These are phyloP conservation scores for Tinea trinotella DNA, from an alignment of 2,888 invertebrate species.

Conservation along the genomic window DNA sequence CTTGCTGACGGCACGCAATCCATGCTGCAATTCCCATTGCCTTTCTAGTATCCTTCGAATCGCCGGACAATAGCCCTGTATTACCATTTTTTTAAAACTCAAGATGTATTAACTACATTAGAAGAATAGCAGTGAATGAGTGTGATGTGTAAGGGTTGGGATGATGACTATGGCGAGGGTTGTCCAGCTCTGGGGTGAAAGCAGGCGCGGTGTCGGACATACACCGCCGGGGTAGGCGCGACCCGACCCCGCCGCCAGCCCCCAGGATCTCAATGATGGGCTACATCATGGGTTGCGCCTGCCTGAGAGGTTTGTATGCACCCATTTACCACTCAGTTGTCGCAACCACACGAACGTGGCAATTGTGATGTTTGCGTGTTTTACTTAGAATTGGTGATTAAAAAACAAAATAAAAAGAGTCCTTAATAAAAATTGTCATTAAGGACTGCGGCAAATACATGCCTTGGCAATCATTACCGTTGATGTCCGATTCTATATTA, in stretches of 20 bases:
- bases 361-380: not conserved
- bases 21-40: conserved; percentile 10
- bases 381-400: no score
- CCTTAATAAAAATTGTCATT: no score
- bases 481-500: not conserved
- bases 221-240: conserved; percentile 46
- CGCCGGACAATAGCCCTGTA: not conserved
- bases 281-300: conserved; percentile 95
- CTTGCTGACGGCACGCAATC: conserved; percentile 47
- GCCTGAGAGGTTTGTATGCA: conserved; percentile 79
- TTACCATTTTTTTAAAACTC: not conserved
- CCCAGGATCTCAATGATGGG: conserved; percentile 83
- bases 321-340: not conserved
- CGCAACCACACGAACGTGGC: not conserved
- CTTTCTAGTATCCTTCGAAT: conserved; percentile 6
- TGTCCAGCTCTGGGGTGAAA: conserved; percentile 39
- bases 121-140: not conserved
- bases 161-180: not conserved
- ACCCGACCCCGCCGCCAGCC: conserved; percentile 42
- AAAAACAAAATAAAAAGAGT: no score
- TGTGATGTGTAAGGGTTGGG: conserved; percentile 1
- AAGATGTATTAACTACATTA: no score
- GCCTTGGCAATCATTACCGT: not conserved
- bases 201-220: conserved; percentile 54
- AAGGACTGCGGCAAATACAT: not conserved